Conservation (phyloP, 2,888 invertebrate genomes). For the Drosophila neotestacea region DNA sequence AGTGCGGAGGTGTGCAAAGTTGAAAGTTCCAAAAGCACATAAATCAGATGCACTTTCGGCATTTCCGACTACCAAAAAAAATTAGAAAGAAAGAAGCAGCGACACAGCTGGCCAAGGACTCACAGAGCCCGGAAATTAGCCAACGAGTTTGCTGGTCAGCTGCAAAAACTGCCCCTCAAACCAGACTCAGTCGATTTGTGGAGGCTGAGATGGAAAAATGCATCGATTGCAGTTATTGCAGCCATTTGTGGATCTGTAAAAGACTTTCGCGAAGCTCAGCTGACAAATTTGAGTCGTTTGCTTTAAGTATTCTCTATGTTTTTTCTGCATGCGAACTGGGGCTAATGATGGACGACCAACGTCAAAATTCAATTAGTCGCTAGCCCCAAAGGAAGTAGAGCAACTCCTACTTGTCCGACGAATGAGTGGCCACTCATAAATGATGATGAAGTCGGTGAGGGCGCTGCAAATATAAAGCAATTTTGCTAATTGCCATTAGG, state of each 20-base stretch:
- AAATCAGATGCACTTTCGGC: conserved; percentile 82
- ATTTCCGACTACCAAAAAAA: conserved; percentile 56
- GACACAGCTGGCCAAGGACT: conserved; percentile 34
- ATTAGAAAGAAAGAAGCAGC: not conserved
- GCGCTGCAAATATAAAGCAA: conserved; percentile 83
- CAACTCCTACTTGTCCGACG: not conserved
- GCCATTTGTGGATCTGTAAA: conserved; percentile 54
- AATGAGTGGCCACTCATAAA: conserved; percentile 58
- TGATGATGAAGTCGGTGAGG: conserved; percentile 63
- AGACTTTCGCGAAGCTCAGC: conserved; percentile 1
- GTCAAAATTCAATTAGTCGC: conserved; percentile 76
- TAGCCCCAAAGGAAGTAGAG: conserved; percentile 12
- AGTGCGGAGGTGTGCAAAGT: conserved; percentile 32
- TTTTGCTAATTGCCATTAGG: conserved; percentile 85
- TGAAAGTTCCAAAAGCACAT: conserved; percentile 74
- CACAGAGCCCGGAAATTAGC: conserved; percentile 60
- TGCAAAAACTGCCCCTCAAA: not conserved
- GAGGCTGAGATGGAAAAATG: conserved; percentile 6
- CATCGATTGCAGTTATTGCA: conserved; percentile 67
- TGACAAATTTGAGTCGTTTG: conserved; percentile 71
- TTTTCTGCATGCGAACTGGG: conserved; percentile 43
- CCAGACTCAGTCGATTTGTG: not conserved
- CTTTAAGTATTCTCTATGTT: conserved; percentile 56
- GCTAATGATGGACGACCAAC: conserved; percentile 66
- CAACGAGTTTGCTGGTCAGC: conserved; percentile 45